A percentile compares a stretch with the other conserved stretches of the same genome.
These are phyloP conservation scores for Phyllotreta cruciferae DNA, from an alignment of 2,888 invertebrate species.

Conservation along the genomic window DNA sequence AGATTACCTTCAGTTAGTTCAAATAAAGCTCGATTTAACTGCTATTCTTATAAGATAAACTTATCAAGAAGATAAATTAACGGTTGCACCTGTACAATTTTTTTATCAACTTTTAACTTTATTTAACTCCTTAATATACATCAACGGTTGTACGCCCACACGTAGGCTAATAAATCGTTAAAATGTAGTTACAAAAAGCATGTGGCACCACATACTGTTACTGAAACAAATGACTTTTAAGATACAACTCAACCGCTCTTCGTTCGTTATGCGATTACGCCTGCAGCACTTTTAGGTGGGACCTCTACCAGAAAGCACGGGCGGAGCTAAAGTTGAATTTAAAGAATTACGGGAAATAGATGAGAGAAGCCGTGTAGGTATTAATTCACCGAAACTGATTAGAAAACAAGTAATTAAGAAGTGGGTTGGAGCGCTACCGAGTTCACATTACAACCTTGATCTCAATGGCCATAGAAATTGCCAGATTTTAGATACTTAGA, in stretches of 20 bases:
- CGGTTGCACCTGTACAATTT: constrained; percentile 13
- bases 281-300: constrained; percentile 10
- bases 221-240: constrained; percentile 32
- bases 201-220: constrained; percentile 35
- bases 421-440: no score
- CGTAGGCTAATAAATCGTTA: constrained; percentile 9
- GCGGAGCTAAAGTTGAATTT: constrained; percentile 4
- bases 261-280: constrained; percentile 16
- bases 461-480: no score
- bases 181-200: constrained; percentile 11
- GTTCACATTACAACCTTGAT: no score
- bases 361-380: no score
- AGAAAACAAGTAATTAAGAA: no score
- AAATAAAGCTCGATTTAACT: no score
- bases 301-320: not conserved
- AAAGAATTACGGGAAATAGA: no score
- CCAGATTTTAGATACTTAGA: no score
- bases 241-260: constrained; percentile 30
- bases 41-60: constrained; percentile 5
- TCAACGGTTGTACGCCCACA: constrained; percentile 19
- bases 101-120: constrained; percentile 7
- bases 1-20: no score
- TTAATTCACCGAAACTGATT: no score
- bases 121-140: constrained; percentile 9
- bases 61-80: constrained; percentile 19